Evolutionary conservation across 1,140 invertebrate genomes (phyloP).

Genomic region (Drosophila lacertosa): DNA sequence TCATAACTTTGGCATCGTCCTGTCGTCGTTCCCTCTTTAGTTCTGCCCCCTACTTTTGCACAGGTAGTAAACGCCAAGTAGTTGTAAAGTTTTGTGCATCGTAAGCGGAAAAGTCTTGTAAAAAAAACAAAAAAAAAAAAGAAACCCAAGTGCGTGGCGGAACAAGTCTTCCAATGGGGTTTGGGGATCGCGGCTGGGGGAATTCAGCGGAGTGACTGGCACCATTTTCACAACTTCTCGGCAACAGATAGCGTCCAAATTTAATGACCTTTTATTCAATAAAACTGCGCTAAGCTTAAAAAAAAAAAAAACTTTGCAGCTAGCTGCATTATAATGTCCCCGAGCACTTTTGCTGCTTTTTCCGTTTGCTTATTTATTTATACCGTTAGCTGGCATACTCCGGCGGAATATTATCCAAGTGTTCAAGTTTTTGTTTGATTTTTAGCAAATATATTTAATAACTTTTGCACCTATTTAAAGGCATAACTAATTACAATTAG

Average conservation of each 20-base stretch:
- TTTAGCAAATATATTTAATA: no score
- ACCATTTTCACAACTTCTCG: conserved; percentile 73
- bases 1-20: conserved; percentile 75
- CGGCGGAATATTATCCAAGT: no score
- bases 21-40: no score
- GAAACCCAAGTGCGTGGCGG: conserved; percentile 3
- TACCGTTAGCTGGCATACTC: no score
- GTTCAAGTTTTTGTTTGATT: no score
- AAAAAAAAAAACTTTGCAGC: conserved; percentile 32
- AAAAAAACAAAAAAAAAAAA: conserved; percentile 34
- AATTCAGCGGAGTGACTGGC: conserved; percentile 42
- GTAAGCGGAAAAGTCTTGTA: conserved; percentile 78
- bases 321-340: conserved; percentile 31
- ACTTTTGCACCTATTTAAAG: no score
- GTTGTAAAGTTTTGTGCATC: conserved; percentile 74
- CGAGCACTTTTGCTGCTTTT: not conserved
- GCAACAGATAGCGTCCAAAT: conserved; percentile 80
- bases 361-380: no score
- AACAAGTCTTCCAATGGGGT: conserved; percentile 6
- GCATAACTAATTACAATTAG: no score
- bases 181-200: not conserved
- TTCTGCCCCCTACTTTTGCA: not conserved
- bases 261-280: conserved; percentile 83
- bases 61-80: conserved; percentile 79
- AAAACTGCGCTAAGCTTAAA: conserved; percentile 63